Conservation (phyloP, 2,888 invertebrate species). For the Epistrophe grossulariae region DNA sequence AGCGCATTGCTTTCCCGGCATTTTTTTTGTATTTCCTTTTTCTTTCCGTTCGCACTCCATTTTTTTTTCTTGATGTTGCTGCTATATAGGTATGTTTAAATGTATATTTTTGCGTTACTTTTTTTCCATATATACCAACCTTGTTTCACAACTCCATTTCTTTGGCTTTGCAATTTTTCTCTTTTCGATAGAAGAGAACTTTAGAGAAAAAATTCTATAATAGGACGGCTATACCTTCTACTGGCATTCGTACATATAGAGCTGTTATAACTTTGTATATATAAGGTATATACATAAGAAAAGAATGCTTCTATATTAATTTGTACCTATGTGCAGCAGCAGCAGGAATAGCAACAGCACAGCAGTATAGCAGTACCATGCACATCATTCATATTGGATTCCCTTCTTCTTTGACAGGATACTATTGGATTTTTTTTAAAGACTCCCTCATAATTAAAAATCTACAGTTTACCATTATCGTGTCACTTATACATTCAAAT, state of each 20-base stretch:
- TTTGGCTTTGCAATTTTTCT: slow-evolving; percentile 60
- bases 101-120: not conserved
- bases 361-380: not conserved
- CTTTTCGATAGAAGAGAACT: slow-evolving; percentile 48
- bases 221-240: slow-evolving; percentile 26
- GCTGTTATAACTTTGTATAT: not conserved
- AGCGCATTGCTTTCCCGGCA: slow-evolving; percentile 12
- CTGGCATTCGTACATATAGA: slow-evolving; percentile 6
- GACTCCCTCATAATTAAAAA: slow-evolving; percentile 78
- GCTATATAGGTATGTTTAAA: not conserved
- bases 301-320: slow-evolving; percentile 48
- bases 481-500: slow-evolving; percentile 75
- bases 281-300: slow-evolving; percentile 12
- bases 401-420: slow-evolving; percentile 51
- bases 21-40: slow-evolving; percentile 44
- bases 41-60: slow-evolving; percentile 64
- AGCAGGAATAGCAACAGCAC: too few species aligned
- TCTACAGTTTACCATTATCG: slow-evolving; percentile 77
- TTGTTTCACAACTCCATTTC: slow-evolving; percentile 60
- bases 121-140: slow-evolving; percentile 9
- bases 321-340: slow-evolving; percentile 34
- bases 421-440: slow-evolving; percentile 46
- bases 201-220: slow-evolving; percentile 57
- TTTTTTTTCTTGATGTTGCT: slow-evolving; percentile 42
- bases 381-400: slow-evolving; percentile 73